These are phyloP conservation scores for Acanthis flammea DNA, from an alignment of 2,797 vertebrate species.

Conservation along the genomic window DNA sequence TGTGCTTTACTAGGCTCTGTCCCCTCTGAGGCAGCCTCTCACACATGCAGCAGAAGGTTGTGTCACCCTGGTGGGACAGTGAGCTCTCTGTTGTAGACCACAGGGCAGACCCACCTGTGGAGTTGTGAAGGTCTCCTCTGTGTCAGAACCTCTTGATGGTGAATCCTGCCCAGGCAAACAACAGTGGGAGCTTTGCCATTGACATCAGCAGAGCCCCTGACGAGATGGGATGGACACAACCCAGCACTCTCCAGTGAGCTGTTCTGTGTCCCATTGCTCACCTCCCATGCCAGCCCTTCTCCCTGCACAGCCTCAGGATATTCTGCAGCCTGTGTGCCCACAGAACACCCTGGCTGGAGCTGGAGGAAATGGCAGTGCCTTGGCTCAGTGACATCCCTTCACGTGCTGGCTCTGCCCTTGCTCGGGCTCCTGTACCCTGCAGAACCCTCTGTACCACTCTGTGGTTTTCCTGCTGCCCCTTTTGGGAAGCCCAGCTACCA, in stretches of 20 bases:
- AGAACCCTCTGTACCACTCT: fast-evolving
- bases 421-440: neutral
- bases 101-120: neutral
- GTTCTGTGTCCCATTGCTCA: neutral
- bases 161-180: neutral
- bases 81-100: neutral
- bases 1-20: fast-evolving
- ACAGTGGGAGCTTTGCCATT: neutral
- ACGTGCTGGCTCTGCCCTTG: neutral
- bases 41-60: neutral
- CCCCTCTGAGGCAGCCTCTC: neutral
- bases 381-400: neutral
- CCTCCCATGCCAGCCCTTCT: neutral
- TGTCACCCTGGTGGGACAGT: neutral
- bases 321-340: fast-evolving
- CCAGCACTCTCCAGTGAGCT: neutral
- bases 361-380: neutral
- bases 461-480: neutral
- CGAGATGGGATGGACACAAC: neutral
- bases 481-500: neutral
- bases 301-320: fast-evolving
- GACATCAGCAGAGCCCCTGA: neutral
- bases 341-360: neutral
- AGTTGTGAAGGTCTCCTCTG: neutral
- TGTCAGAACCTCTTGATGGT: neutral